Evolutionary conservation across 2,888 invertebrate genomes (phyloP), one percentile per base, ranked within the genome.

Genomic region (Morpho helenor): DNA sequence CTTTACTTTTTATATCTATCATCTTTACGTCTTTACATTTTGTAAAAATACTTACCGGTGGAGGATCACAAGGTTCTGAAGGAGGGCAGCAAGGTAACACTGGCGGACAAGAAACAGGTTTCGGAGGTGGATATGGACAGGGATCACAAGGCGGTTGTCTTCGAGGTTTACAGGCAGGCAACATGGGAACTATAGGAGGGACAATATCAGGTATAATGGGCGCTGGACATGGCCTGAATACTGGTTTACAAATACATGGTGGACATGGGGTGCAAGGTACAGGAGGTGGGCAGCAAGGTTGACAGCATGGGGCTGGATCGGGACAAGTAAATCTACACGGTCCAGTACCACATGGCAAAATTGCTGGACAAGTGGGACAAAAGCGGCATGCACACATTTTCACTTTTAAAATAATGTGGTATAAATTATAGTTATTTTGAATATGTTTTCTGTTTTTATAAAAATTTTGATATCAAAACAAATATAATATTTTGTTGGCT

Each of bases 71-170:
- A 47, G 84, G 79, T 58, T 82, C 82, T 41, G 85, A 86, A 7
- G 85, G 87, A 43, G 86, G 87, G 55, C 85, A 84, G 66, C 90
- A 89, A 1, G 91, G 91, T 46, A 87, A 67, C 7, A 85, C 77
- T 43, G 89, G 90, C 2, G 89, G 89, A 52, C 80, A 86, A 63
- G 79, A 87, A 7, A 84, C 82, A 10, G 86, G 84, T 3, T 66
- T 65, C 0, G 85, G 82, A 8, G 81, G 78, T 1, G 80, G 82
- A 8, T 68, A 71, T 0, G 82, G 83, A 4, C 74, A 74, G 1
- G 82, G 82, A 6, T 84, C 84, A 44, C 68, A 69, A 0, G 79
- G 75, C 6, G 84, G 84, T 22, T 64, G 59, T 40, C 91, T 79
- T 2, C 88, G 81, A 2, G 87, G 87, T 56, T 72, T 82, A 62